phyloP scores from a whole-genome alignment of 2,113 vertebrate genomes.

The Gorsachius goisagi region DNA sequence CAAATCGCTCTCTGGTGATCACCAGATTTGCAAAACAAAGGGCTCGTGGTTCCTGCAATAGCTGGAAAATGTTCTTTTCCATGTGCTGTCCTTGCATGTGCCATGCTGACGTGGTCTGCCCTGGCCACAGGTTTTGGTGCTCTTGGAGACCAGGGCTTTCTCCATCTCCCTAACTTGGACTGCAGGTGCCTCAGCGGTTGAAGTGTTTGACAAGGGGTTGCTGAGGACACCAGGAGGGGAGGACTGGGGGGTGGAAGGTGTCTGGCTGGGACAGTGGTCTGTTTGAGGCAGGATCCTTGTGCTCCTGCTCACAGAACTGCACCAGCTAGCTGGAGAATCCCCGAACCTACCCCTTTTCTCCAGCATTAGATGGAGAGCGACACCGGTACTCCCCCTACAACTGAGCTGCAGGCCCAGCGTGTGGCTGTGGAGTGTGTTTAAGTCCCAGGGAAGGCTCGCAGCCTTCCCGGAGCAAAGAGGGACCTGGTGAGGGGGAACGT shows the following conservation, averaged over 20 bases:
- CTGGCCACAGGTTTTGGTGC: background rate
- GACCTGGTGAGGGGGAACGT: background rate
- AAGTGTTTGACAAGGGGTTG: background rate
- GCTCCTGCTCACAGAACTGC: background rate
- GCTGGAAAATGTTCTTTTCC: background rate
- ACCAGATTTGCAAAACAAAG: background rate
- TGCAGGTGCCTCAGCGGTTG: background rate
- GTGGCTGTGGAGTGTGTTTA: background rate
- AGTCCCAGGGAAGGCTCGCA: background rate
- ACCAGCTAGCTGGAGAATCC: background rate
- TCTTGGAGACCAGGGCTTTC: background rate
- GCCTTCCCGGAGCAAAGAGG: background rate
- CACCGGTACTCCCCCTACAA: background rate
- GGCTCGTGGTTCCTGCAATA: background rate
- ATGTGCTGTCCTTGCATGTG: background rate
- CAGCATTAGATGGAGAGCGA: too few relatives aligned
- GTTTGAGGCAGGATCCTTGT: background rate
- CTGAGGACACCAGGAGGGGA: background rate
- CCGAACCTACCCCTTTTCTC: background rate
- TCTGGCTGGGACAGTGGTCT: background rate
- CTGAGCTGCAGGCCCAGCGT: background rate
- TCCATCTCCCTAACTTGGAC: background rate
- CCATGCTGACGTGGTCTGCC: fast-evolving
- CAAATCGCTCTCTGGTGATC: background rate
- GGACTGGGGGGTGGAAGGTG: background rate